These are phyloP conservation scores for Speoplatyrhinus poulsoni DNA, from an alignment of 2,113 vertebrate species.

Conservation along the genomic window DNA sequence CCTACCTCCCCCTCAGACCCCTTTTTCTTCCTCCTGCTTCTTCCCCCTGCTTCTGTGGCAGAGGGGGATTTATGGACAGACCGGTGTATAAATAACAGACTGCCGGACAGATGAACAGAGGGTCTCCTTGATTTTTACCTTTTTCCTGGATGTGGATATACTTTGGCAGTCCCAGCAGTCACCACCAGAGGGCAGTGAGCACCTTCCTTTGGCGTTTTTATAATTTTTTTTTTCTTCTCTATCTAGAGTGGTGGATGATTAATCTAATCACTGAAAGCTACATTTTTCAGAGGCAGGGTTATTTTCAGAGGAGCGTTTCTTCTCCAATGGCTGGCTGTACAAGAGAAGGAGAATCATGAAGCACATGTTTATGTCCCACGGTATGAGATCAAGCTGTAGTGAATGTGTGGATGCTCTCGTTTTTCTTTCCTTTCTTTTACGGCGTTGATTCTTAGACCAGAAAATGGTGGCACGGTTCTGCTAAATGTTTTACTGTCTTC, in stretches of 20 bases:
- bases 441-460: slow-evolving; percentile 26
- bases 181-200: slow-evolving; percentile 73
- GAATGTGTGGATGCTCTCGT: slow-evolving; percentile 8
- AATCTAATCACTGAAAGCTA: neutral
- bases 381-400: slow-evolving; percentile 6
- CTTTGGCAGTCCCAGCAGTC: neutral
- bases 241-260: slow-evolving; percentile 1
- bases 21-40: neutral
- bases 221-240: neutral
- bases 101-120: neutral
- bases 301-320: slow-evolving; percentile 13
- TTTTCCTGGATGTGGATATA: neutral
- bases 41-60: neutral
- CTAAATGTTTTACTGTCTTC: slow-evolving; percentile 26
- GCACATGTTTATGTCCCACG: slow-evolving; percentile 38
- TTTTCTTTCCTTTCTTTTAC: slow-evolving; percentile 12
- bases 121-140: neutral
- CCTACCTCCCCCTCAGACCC: slow-evolving; percentile 2
- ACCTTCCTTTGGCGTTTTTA: slow-evolving; percentile 51
- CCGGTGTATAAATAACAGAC: neutral
- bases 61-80: neutral
- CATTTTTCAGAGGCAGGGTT: slow-evolving; percentile 25
- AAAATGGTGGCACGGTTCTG: slow-evolving; percentile 18
- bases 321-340: slow-evolving; percentile 28
- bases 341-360: slow-evolving; percentile 20